phyloP scores from a whole-genome alignment of 1,140 invertebrate species.

The Bilobella aurantiaca region DNA sequence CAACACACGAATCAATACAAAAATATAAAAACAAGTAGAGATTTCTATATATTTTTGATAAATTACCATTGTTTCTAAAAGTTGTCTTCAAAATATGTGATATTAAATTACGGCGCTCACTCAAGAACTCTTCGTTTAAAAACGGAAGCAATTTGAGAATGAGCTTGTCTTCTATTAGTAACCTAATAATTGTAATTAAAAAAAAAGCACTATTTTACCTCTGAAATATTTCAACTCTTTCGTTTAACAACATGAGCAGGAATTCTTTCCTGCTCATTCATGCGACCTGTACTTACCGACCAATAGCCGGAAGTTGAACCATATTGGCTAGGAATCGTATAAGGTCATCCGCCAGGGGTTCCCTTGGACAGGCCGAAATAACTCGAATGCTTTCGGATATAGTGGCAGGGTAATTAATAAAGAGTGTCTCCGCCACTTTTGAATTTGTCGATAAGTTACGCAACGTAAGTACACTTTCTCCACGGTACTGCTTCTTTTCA shows the following conservation, averaged over 20 bases:
- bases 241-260: not conserved
- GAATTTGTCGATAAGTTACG: not conserved
- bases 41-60: not conserved
- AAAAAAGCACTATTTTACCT: too few species aligned
- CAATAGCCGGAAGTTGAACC: not conserved
- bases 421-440: not conserved
- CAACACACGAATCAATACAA: not conserved
- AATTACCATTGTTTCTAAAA: not conserved
- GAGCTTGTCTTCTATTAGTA: not conserved
- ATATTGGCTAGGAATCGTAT: not conserved
- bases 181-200: not conserved
- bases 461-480: not conserved
- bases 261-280: not conserved
- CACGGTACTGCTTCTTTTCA: not conserved
- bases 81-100: not conserved
- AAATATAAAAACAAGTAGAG: not conserved
- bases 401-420: not conserved
- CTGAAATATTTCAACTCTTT: too few species aligned
- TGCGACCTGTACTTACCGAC: not conserved
- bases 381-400: not conserved
- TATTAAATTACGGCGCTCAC: not conserved
- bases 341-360: not conserved
- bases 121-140: not conserved
- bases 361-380: not conserved
- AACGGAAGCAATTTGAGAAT: not conserved